phyloP scores from a whole-genome alignment of 2,888 invertebrate genomes.

The Lepidonotus clava region DNA sequence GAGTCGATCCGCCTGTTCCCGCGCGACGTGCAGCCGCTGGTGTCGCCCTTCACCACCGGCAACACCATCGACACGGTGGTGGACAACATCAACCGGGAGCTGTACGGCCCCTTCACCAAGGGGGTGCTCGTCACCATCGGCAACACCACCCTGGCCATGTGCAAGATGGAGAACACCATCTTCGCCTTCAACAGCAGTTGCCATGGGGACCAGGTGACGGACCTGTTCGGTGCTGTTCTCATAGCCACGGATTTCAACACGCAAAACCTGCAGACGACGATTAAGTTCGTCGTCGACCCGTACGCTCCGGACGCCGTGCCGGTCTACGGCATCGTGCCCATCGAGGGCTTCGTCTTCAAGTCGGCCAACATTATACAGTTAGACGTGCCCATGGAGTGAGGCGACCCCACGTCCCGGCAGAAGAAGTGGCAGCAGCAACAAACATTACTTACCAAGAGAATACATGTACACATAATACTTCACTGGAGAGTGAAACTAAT shows the following conservation, averaged over 20 bases:
- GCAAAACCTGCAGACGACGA: constrained; percentile 65
- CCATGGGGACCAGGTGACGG: constrained; percentile 67
- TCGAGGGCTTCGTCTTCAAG: constrained; percentile 64
- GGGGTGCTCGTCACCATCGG: constrained; percentile 67
- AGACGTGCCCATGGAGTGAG: constrained; percentile 53
- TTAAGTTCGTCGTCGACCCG: constrained; percentile 66
- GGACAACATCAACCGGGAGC: constrained; percentile 65
- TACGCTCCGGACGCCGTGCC: constrained; percentile 66
- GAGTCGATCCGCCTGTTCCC: constrained; percentile 65
- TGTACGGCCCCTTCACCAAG: constrained; percentile 65
- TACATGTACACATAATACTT: too few species aligned
- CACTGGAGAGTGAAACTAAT: background rate
- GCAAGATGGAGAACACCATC: constrained; percentile 63
- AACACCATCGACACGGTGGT: constrained; percentile 66
- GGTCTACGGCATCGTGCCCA: constrained; percentile 64
- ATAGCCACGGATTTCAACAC: constrained; percentile 66
- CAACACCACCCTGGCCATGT: constrained; percentile 65
- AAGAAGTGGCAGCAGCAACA: constrained; percentile 8
- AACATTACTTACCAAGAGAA: background rate
- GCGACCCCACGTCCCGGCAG: background rate
- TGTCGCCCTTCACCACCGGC: constrained; percentile 63
- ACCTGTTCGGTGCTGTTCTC: constrained; percentile 66
- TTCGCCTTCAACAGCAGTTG: constrained; percentile 67
- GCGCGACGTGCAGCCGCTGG: constrained; percentile 63
- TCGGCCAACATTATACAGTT: constrained; percentile 63